Conservation (phyloP, 2,113 vertebrate species). For the Nesoenas mayeri region DNA sequence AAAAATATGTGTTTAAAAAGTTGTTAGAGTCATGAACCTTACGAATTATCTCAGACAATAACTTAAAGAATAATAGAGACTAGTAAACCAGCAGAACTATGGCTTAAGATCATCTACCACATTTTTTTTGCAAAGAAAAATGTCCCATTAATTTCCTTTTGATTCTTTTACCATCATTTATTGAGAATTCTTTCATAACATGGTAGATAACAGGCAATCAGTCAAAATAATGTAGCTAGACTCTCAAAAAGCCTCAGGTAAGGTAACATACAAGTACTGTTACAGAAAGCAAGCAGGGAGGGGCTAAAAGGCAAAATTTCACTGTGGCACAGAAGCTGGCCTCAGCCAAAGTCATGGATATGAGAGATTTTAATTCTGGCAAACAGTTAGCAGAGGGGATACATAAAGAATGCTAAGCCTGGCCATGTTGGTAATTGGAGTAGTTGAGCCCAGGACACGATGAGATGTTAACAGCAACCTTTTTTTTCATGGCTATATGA, state of each 20-base stretch:
- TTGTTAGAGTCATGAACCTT: neutral
- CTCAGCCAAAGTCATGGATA: neutral
- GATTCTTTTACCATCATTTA: neutral
- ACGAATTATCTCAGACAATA: neutral
- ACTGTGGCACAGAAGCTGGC: neutral
- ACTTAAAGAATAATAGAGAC: neutral
- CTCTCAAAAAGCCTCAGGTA: neutral
- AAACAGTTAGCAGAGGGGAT: neutral
- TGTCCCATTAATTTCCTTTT: neutral
- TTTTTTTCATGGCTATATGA: neutral
- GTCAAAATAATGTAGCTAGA: neutral
- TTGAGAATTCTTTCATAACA: neutral
- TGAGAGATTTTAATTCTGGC: neutral
- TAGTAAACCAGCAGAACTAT: neutral
- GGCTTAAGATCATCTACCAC: neutral
- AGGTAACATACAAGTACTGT: neutral
- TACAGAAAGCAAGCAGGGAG: neutral
- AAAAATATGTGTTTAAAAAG: neutral
- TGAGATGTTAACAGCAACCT: neutral
- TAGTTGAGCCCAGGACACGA: neutral
- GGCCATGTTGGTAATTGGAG: neutral
- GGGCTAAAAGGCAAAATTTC: neutral
- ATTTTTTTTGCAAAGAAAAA: neutral
- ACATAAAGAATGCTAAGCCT: neutral
- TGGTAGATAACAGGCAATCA: neutral